Evolutionary conservation across 2,888 invertebrate genomes (phyloP), one percentile per base, ranked within the genome.

Genomic region (Eledone cirrhosa): DNA sequence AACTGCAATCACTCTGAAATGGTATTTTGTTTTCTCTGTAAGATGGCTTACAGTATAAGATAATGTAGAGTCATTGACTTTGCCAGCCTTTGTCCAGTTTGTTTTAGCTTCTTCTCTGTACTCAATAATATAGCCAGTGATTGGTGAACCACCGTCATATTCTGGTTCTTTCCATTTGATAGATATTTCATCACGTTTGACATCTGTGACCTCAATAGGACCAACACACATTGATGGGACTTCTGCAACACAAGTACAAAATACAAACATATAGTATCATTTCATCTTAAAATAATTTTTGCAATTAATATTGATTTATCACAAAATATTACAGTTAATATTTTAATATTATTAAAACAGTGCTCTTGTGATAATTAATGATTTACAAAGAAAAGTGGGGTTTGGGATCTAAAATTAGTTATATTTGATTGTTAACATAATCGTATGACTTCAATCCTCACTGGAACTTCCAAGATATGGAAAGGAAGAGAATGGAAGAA

Each of bases 1-100:
- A 79, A 95, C 93, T 0, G 97, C 96, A 0, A 96, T 95, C 19
- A 97, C 94, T 79, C 96, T 93, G 91, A 97, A 97, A 89, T 95
- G 94, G 89, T 97, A 97, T 48, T 85, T 82, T 33, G 86, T 85
- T 48, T 85, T 87, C 78, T 87, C 86, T 33, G 85, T 81, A 31
- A 90, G 82, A 82, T 85, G 86, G 81, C 24, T 81, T 72, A 82
- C 85, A 27, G 82, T 80, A 79, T 81, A 83, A 31, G 81, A 80
- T 75, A 83, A 84, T 79, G 84, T 83, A 80, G 81, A 80, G 24
- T 82, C 80, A 24, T 48, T 65, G 16, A 83, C 78, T 69, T 80
- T 80, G 72, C 83, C 83, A 48, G 86, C 81, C 2, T 79, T 81
- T 53, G 86, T 83, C 87, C 87, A 88, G 11, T 80, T 80, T 29